A percentile compares a stretch with the other conserved stretches of the same genome.
Conservation (phyloP, 2,888 invertebrate species). For the Fragum sueziense region DNA sequence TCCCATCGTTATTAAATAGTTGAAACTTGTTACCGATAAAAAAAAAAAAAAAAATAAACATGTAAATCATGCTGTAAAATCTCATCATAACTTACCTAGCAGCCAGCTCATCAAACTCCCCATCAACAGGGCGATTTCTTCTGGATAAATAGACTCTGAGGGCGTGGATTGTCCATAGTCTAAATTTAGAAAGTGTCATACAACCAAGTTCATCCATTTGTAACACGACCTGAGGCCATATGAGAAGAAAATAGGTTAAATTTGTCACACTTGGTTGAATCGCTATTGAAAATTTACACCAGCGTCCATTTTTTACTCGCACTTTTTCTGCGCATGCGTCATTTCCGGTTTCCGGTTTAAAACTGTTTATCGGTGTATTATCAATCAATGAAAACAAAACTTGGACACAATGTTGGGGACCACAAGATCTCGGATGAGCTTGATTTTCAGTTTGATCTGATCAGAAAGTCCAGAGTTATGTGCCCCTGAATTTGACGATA, state of each 20-base stretch:
- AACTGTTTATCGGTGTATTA: conserved; percentile 30
- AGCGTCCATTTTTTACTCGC: conserved; percentile 24
- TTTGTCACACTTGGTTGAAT: background rate
- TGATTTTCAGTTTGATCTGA: too few relatives aligned
- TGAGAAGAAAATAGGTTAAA: background rate
- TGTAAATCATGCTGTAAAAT: too few relatives aligned
- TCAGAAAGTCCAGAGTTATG: too few relatives aligned
- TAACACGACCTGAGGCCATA: background rate
- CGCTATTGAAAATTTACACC: background rate
- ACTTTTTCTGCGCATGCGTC: background rate
- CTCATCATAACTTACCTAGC: conserved; percentile 22
- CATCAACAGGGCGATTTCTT: conserved; percentile 32
- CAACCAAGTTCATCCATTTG: conserved; percentile 39
- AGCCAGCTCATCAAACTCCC: conserved; percentile 33
- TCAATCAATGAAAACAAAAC: too few relatives aligned
- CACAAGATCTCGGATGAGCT: too few relatives aligned
- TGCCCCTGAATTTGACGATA: too few relatives aligned
- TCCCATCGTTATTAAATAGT: too few relatives aligned
- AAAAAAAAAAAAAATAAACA: background rate
- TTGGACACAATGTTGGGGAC: too few relatives aligned
- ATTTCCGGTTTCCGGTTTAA: background rate
- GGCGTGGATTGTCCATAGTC: conserved; percentile 41
- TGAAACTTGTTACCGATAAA: too few relatives aligned
- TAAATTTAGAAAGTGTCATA: conserved; percentile 37
- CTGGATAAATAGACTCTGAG: conserved; percentile 36